These are phyloP conservation scores for Hoplodrina ambigua DNA, from an alignment of 2,888 invertebrate species.

Conservation along the genomic window DNA sequence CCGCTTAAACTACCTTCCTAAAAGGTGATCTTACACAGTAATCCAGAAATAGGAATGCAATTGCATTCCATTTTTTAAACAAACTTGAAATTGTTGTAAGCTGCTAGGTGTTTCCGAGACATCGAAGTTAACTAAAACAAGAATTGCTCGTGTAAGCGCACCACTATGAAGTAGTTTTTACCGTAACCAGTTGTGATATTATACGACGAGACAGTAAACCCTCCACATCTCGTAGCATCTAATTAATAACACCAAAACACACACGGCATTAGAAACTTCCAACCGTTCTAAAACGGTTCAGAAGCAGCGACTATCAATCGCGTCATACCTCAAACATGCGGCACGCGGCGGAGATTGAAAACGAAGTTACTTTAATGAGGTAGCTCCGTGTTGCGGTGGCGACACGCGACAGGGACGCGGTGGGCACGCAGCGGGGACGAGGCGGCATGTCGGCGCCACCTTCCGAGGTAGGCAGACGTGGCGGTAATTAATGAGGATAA, in stretches of 20 bases:
- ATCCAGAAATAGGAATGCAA: no score
- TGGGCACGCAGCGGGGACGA: conserved; percentile 24
- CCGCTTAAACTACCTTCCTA: no score
- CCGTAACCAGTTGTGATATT: not conserved
- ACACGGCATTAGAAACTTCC: conserved; percentile 33
- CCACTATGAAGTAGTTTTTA: not conserved
- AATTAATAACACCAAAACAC: conserved; percentile 41
- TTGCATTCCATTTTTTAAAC: no score
- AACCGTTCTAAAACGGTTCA: conserved; percentile 4
- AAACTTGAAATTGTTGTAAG: no score
- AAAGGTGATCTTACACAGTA: no score
- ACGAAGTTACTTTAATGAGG: conserved; percentile 64
- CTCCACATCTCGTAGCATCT: conserved; percentile 11
- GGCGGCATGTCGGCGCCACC: conserved; percentile 37
- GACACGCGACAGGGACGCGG: conserved; percentile 7
- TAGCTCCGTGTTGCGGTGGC: conserved; percentile 50
- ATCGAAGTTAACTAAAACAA: no score
- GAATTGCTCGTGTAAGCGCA: no score
- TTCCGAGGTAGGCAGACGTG: conserved; percentile 45
- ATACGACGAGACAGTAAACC: not conserved
- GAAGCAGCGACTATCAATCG: conserved; percentile 54
- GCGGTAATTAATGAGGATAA: conserved; percentile 50
- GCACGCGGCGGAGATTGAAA: conserved; percentile 62
- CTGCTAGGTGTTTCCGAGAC: no score
- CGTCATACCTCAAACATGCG: conserved; percentile 53